Evolutionary conservation across 1,140 invertebrate genomes (phyloP), one percentile per base, ranked within the genome.

Genomic region (Drosophila novamexicana): DNA sequence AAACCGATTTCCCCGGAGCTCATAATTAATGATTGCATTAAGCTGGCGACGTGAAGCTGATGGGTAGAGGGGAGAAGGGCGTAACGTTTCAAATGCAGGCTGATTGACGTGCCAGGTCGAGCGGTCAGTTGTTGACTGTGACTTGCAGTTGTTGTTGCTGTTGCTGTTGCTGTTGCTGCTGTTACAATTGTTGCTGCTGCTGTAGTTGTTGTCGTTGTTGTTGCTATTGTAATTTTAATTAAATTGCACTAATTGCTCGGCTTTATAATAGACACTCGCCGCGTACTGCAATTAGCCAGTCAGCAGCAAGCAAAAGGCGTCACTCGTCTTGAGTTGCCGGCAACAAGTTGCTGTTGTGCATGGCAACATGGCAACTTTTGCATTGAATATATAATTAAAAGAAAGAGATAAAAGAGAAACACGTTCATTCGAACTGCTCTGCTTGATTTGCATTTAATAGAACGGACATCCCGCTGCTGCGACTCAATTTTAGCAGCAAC

Each of bases 211-310:
- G 57, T 37, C 8, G n/a, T n/a, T 36, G 44, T 69, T 69, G 75
- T 65, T 68, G 65, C 57, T 77, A 66, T 79, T 66, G 78, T 85
- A 86, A 67, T 85, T 84, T 86, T 72, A 86, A 86, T 86, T 86
- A 86, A 89, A 86, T 86, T 86, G 83, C 84, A 84, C 83, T 88
- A 88, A 88, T 88, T 88, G 80, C 80, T 88, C 78, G 73, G 66
- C 61, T 75, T 77, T 83, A 88, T 83, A 83, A 86, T 86, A 69
- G 82, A 85, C 2, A 29, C 22, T 29, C 22, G 22, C 22, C 22
- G 22, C 79, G 84, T 47, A 50, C 53, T 77, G 82, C 83, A 86
- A 86, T 85, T 86, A 86, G 75, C 82, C 66, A 61, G 72, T 63
- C 73, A 75, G 69, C 36, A 29, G 81, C 81, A 62, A 79, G 50